A percentile compares a stretch with the other conserved stretches of the same genome.
These are phyloP conservation scores for Coelopa frigida DNA, from an alignment of 1,140 invertebrate species.

Conservation along the genomic window DNA sequence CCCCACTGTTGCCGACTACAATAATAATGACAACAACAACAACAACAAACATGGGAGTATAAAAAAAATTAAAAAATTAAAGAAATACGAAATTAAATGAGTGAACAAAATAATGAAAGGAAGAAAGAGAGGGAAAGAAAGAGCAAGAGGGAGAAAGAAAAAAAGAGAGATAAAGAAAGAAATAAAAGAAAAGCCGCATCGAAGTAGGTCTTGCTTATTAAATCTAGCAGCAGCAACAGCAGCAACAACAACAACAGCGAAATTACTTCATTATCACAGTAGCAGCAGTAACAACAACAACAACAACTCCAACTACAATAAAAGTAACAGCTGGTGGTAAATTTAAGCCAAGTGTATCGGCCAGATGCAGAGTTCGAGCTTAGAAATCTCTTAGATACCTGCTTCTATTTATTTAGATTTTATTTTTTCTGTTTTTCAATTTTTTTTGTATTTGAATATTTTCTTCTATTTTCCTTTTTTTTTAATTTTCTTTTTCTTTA, in stretches of 20 bases:
- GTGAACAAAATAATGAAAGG: not conserved
- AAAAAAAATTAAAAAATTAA: not conserved
- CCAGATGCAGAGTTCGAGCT: too few species aligned
- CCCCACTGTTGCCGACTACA: conserved; percentile 8
- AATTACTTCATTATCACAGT: conserved; percentile 8
- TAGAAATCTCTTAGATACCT: too few species aligned
- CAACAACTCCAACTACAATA: not conserved
- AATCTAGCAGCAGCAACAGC: conserved; percentile 3
- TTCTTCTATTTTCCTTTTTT: too few species aligned
- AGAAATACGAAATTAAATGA: not conserved
- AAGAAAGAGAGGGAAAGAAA: not conserved
- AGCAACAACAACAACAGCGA: conserved; percentile 14
- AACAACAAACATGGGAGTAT: not conserved
- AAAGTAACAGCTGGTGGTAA: not conserved
- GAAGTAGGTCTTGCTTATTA: not conserved
- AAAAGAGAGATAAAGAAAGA: not conserved
- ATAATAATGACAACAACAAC: conserved; percentile 6
- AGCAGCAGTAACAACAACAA: not conserved
- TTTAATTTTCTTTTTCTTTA: too few species aligned
- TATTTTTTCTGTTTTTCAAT: too few species aligned
- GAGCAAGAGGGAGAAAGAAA: not conserved
- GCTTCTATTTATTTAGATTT: too few species aligned
- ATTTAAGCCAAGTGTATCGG: too few species aligned
- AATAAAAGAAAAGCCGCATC: not conserved
- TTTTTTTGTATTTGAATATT: too few species aligned